Evolutionary conservation across 2,797 vertebrate genomes (phyloP).

Genomic region (Hydrolagus colliei): DNA sequence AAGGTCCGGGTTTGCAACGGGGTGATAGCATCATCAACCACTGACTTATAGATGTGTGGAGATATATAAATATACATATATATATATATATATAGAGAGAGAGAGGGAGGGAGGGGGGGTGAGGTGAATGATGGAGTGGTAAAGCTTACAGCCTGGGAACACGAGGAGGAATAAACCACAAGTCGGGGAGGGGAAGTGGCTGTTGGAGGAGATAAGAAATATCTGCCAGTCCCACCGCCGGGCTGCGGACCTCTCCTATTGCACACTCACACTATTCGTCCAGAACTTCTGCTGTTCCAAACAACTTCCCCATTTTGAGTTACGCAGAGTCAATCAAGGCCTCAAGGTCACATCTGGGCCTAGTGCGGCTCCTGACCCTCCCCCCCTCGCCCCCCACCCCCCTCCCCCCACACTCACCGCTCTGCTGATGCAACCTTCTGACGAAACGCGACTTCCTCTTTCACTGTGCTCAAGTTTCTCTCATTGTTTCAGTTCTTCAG

Average conservation of each 20-base stretch:
- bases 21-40: not conserved
- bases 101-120: not conserved
- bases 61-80: too few species aligned
- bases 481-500: slow-evolving; percentile 29
- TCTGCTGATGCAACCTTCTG: slow-evolving; percentile 5
- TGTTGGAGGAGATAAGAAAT: slow-evolving; percentile 64
- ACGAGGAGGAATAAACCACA: slow-evolving; percentile 9
- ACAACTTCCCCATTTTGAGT: slow-evolving; percentile 21
- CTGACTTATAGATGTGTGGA: not conserved
- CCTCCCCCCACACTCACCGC: too few species aligned
- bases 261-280: not conserved
- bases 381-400: too few species aligned
- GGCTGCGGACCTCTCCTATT: slow-evolving; percentile 1
- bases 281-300: not conserved
- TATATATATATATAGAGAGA: too few species aligned
- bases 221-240: slow-evolving; percentile 43
- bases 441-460: slow-evolving; percentile 6
- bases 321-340: not conserved
- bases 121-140: slow-evolving; percentile 20
- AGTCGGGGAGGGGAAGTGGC: slow-evolving; percentile 57
- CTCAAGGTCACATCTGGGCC: slow-evolving; percentile 19
- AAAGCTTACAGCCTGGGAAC: slow-evolving; percentile 8
- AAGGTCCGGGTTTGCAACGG: slow-evolving; percentile 5
- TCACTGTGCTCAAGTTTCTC: not conserved
- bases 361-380: not conserved